Percentiles rank a stretch among this genome's conserved stretches.
Evolutionary conservation across 2,888 invertebrate genomes (phyloP).

Genomic region (Drosophila flavopinicola): DNA sequence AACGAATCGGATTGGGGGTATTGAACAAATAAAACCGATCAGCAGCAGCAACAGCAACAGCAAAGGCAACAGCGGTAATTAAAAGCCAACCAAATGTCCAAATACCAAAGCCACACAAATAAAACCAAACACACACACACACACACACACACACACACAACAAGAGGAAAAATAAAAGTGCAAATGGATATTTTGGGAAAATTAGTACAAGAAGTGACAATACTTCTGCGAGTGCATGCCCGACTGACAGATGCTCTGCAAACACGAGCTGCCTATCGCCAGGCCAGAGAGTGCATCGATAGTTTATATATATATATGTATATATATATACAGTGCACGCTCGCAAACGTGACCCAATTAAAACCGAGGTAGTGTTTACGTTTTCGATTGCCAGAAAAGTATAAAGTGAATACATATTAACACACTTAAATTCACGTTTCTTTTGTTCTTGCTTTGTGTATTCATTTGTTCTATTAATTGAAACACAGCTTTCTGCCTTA

Average conservation of each 20-base stretch:
- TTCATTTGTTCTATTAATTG: too few species aligned
- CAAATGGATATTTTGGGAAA: slow-evolving; percentile 39
- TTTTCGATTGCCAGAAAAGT: too few species aligned
- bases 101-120: slow-evolving; percentile 69
- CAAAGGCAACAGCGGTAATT: slow-evolving; percentile 66
- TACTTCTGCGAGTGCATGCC: fast-evolving
- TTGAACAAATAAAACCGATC: slow-evolving; percentile 71
- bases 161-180: slow-evolving; percentile 7
- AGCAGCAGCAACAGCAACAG: slow-evolving; percentile 30
- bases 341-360: too few species aligned
- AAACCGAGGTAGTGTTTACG: too few species aligned
- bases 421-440: too few species aligned
- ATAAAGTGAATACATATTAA: too few species aligned
- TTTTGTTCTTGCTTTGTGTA: too few species aligned
- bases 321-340: too few species aligned
- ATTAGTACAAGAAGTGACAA: slow-evolving; percentile 16
- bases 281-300: too few species aligned
- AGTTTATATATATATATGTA: too few species aligned
- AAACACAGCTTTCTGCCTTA: too few species aligned
- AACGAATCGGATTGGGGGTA: slow-evolving; percentile 6
- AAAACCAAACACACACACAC: slow-evolving; percentile 35
- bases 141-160: slow-evolving; percentile 17
- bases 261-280: background rate
- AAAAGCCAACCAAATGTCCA: slow-evolving; percentile 77
- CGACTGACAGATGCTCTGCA: slow-evolving; percentile 19